Base-by-base conservation (phyloP, 2,797 vertebrate genomes). In the Crocidura indochinensis region DNA sequence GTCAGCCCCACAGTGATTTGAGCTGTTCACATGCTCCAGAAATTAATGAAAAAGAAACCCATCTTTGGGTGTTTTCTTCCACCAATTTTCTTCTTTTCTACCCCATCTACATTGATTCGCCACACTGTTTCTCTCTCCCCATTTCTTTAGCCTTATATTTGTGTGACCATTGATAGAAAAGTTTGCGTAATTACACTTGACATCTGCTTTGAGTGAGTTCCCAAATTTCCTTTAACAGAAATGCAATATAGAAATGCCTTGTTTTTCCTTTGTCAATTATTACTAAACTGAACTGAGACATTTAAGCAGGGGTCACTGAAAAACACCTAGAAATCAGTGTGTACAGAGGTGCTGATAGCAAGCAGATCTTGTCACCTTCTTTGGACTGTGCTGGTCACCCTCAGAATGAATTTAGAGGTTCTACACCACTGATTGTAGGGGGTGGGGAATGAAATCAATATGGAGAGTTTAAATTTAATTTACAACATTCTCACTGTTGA, bases 401-500 rank as follows among this genome's bases (percentile, higher is more conserved):
- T 53, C 11, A 53, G 51, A 53, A 17, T 53, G 11, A 53, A 53
- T 53, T 53, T 53, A 53, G 51, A 53, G 51, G 12, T 53, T 53
- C 51, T 53, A 14, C 51, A 53, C 51, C 17, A 17, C 51, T 53
- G 51, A 4, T 53, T 12, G 51, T 53, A 38, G 51, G 12, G 51
- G 51, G 4, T 12, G 51, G 17, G 51, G 51, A 14, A 53, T 64
- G 53, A 87, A 53, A 74, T 86, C 47, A 77, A 26, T 27, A 29
- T 49, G 60, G 68, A 81, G 29, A 26, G 12, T 80, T 92, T 93
- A 65, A 22, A 73, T 94, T 91, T 87, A 84, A 88, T 74, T 69
- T 74, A 73, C 94, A 92, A 73, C 69, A 27, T 60, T 89, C 62
- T 53, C 17, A 8, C 6, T 84, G 46, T 74, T 51, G 64, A 90